A percentile compares a stretch with the other conserved stretches of the same genome.
Evolutionary conservation across 2,888 invertebrate genomes (phyloP).

Genomic region (Torymus texanus): DNA sequence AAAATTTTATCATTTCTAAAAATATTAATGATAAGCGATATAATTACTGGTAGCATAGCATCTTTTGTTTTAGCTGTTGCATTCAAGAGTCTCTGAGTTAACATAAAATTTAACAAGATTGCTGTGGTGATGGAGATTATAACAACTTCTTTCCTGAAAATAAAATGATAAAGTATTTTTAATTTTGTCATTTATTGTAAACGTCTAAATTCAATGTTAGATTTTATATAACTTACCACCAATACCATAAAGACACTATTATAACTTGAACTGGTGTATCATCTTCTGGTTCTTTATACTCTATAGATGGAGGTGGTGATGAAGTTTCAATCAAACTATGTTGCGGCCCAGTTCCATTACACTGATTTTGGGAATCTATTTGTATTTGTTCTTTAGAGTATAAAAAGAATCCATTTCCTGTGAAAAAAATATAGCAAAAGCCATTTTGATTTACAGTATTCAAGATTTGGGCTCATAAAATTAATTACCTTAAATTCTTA

Average conservation of each 20-base stretch:
- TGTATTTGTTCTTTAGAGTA: conserved; percentile 79
- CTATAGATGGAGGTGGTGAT: conserved; percentile 60
- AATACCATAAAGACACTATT: conserved; percentile 86
- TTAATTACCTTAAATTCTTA: conserved; percentile 22
- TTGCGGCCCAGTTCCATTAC: conserved; percentile 63
- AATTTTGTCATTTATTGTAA: too few species aligned
- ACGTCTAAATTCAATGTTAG: not conserved
- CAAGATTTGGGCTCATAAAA: not conserved
- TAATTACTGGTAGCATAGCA: conserved; percentile 65
- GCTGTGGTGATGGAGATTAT: conserved; percentile 86
- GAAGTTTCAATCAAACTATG: conserved; percentile 59
- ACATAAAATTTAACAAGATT: conserved; percentile 82
- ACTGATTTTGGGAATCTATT: conserved; percentile 75
- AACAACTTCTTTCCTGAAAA: conserved; percentile 84
- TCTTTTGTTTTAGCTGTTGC: conserved; percentile 64
- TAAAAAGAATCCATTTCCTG: conserved; percentile 87
- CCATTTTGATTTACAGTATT: not conserved
- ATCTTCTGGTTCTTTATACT: conserved; percentile 74
- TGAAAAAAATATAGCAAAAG: conserved; percentile 53
- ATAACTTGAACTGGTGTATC: conserved; percentile 83
- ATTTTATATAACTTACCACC: conserved; percentile 78
- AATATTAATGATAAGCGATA: conserved; percentile 24
- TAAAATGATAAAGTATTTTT: conserved; percentile 33
- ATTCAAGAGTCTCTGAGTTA: conserved; percentile 76
- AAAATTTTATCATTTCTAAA: conserved; percentile 34